These are phyloP conservation scores for Capromys pilorides DNA, from an alignment of 2,797 vertebrate genomes.

Conservation along the genomic window DNA sequence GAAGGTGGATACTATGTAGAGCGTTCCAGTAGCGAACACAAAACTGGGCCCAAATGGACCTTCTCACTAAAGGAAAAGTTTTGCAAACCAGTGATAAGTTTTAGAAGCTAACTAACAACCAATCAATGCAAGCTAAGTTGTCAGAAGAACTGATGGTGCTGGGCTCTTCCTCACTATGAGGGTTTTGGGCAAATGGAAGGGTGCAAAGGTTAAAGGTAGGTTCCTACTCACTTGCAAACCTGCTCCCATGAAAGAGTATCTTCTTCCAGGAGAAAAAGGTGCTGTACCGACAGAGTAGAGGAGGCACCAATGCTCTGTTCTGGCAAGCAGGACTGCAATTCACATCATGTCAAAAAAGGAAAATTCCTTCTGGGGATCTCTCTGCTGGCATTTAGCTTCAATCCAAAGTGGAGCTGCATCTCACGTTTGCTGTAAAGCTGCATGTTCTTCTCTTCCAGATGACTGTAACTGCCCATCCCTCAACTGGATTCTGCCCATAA, in stretches of 20 bases:
- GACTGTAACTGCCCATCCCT: too few species aligned
- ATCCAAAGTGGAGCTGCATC: too few species aligned
- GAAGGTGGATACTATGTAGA: neutral
- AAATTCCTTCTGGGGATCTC: too few species aligned
- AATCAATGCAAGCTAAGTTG: neutral
- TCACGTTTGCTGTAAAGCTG: too few species aligned
- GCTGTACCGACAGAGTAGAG: too few species aligned
- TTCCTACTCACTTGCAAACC: neutral
- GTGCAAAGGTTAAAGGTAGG: neutral
- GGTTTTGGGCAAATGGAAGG: neutral
- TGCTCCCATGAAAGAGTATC: neutral
- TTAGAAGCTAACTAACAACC: neutral
- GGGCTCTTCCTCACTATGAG: accelerated
- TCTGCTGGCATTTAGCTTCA: too few species aligned
- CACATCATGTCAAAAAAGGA: too few species aligned
- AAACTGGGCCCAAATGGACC: neutral
- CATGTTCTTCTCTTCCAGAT: too few species aligned
- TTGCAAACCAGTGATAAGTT: neutral
- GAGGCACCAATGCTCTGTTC: too few species aligned
- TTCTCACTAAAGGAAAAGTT: neutral
- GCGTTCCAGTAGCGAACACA: neutral
- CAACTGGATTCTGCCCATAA: too few species aligned
- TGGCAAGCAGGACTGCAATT: too few species aligned
- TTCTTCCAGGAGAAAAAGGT: too few species aligned
- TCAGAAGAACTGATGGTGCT: neutral